Conservation (phyloP, 2,113 vertebrate genomes). For the Thryonomys swinderianus region DNA sequence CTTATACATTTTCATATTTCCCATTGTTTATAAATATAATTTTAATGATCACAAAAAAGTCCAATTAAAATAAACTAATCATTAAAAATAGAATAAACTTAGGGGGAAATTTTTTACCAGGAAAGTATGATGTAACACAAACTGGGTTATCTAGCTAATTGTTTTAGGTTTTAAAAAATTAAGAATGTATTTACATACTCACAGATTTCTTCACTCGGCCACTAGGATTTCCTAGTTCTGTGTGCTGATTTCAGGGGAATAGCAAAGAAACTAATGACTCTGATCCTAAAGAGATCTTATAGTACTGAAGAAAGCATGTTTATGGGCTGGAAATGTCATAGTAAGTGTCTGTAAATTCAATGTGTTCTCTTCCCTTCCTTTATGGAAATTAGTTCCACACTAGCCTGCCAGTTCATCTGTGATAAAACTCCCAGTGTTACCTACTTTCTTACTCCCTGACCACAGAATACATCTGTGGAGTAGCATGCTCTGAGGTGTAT, state of each 20-base stretch:
- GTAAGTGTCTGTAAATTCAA: neutral
- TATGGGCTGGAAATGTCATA: neutral
- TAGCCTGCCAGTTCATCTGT: neutral
- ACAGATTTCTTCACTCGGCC: neutral
- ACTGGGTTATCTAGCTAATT: neutral
- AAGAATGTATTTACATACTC: neutral
- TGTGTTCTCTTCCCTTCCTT: neutral
- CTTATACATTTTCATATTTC: neutral
- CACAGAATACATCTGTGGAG: neutral
- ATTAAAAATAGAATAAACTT: neutral
- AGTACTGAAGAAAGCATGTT: neutral
- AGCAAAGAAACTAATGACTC: neutral
- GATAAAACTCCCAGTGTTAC: neutral
- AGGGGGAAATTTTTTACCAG: neutral
- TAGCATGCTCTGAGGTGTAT: neutral
- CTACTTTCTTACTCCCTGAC: neutral
- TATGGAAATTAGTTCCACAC: neutral
- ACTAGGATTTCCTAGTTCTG: neutral
- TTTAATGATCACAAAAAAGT: slow-evolving; percentile 32
- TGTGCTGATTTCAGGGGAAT: neutral
- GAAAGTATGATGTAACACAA: neutral
- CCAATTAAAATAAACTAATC: slow-evolving; percentile 20
- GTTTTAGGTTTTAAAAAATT: neutral
- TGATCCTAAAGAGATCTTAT: neutral
- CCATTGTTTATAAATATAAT: neutral